Evolutionary conservation across 2,113 vertebrate species (phyloP).

Genomic region (Scytalopus superciliaris): DNA sequence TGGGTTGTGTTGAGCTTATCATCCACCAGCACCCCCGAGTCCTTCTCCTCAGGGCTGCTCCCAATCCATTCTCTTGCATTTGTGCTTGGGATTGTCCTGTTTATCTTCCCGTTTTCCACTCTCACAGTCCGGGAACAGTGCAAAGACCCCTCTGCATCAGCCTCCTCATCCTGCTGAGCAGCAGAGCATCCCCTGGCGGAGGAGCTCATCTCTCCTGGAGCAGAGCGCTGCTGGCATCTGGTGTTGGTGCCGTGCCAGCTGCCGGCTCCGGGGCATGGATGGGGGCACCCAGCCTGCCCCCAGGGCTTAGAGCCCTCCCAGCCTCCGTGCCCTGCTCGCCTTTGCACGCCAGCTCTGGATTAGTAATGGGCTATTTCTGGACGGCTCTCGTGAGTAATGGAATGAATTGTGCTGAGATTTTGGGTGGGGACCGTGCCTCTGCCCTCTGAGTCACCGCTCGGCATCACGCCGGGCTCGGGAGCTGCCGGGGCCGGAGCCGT

Average conservation of each 20-base stretch:
- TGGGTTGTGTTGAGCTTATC: neutral
- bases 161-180: neutral
- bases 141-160: neutral
- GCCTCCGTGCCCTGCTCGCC: neutral
- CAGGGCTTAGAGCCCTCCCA: neutral
- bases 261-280: accelerated
- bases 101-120: neutral
- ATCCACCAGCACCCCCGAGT: neutral
- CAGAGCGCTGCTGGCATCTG: neutral
- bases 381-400: slow-evolving; percentile 33
- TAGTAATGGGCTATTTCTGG: slow-evolving; percentile 49
- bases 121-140: neutral
- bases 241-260: neutral
- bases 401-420: slow-evolving; percentile 21
- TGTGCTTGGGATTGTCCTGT: neutral
- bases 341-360: neutral
- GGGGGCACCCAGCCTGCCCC: neutral
- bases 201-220: neutral
- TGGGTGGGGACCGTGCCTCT: slow-evolving; percentile 26
- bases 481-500: accelerated
- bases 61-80: neutral
- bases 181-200: neutral
- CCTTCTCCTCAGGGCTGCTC: neutral
- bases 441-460: neutral
- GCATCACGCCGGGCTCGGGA: accelerated